A percentile compares a stretch with the other conserved stretches of the same genome.
Evolutionary conservation across 2,113 vertebrate genomes (phyloP).

Genomic region (Gracilinanus agilis): DNA sequence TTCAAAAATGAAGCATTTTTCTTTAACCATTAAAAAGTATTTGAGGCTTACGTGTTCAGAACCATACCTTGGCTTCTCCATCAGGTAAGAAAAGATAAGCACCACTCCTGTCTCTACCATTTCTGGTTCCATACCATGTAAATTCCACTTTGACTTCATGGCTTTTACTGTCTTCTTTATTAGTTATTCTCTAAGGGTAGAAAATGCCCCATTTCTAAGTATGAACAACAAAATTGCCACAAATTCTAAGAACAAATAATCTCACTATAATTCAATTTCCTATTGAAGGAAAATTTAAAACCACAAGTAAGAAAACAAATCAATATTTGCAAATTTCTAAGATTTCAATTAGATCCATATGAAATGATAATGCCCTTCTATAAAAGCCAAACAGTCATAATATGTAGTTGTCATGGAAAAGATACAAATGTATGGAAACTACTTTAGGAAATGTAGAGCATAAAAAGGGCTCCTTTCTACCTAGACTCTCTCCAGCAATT

Average conservation of each 20-base stretch:
- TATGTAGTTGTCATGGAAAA: neutral
- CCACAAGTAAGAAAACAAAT: neutral
- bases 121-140: conserved; percentile 93
- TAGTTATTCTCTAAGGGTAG: conserved; percentile 85
- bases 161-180: conserved; percentile 86
- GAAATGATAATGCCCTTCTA: neutral
- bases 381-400: neutral
- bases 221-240: neutral
- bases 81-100: conserved; percentile 95
- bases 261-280: neutral
- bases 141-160: conserved; percentile 89
- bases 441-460: neutral
- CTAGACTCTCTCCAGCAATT: neutral
- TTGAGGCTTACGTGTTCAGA: neutral
- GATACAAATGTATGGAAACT: neutral
- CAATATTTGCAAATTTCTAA: neutral
- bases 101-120: conserved; percentile 92
- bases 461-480: neutral
- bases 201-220: conserved; percentile 8
- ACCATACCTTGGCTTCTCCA: conserved; percentile 89
- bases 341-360: neutral
- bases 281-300: neutral
- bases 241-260: neutral
- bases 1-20: neutral
- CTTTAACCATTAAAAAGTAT: neutral